Evolutionary conservation across 1,140 invertebrate genomes (phyloP), one percentile per base, ranked within the genome.

Genomic region (Pteromalus puparum): DNA sequence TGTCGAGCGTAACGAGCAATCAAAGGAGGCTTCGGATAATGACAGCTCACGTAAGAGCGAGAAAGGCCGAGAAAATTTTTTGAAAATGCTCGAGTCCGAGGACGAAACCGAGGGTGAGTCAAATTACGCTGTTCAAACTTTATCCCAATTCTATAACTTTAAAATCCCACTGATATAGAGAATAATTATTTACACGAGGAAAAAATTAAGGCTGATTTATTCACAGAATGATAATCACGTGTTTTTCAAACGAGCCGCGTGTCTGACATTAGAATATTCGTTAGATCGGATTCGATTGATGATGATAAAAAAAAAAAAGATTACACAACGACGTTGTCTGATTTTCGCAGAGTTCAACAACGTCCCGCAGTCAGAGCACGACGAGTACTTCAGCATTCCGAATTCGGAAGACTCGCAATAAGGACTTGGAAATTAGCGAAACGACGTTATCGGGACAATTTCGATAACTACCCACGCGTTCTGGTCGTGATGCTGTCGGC

Each of bases 351-450:
- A n/a, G 6, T 21, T 61, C 6, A 53, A 18, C 13, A 13, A 53
- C 48, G 48, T 53, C 12, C 48, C 48, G 12, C 48, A n/a, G 53
- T 70, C 26, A 24, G 28, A 28, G 68, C 10, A 70, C 68, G 81
- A 82, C 26, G 72, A 82, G 65, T 82, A 48, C 21, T 82, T 75
- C 34, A 82, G 81, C 42, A 10, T 75, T 42, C 53, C 46, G 1
- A 75, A 75, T 75, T 82, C 81, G 5, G 81, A 82, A 42, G 73
- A 75, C 61, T 82, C 81, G n/a, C n/a, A 74, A n/a, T 61, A n/a
- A 61, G 53, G 53, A n/a, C 53, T 21, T 21, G 3, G 21, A 61
- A 61, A 61, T 61, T 18, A 61, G 18, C 53, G 53, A 61, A 61
- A 61, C 53, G 53, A 61, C 53, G 53, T n/a, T 61, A 61, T 61